phyloP scores from a whole-genome alignment of 2,888 invertebrate genomes.

The Mesopsocus fuscifrons region DNA sequence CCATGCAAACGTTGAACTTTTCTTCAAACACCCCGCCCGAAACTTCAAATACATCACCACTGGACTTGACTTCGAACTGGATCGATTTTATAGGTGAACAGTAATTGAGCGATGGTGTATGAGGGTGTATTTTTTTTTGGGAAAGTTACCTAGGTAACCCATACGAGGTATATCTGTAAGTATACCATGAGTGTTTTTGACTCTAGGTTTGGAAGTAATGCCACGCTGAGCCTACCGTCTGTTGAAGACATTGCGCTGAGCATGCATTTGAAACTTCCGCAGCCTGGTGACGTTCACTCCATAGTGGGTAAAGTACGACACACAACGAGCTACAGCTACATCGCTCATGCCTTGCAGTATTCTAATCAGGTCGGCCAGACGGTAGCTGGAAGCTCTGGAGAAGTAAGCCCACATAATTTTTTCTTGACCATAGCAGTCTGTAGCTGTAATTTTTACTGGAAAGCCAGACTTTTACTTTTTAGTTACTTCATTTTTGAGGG shows the following conservation, averaged over 20 bases:
- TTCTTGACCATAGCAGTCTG: too few species aligned
- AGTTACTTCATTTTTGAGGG: too few species aligned
- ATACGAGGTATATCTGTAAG: too few species aligned
- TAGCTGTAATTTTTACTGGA: too few species aligned
- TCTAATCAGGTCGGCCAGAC: constrained; percentile 13
- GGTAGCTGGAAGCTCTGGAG: constrained; percentile 14
- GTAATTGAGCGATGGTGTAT: too few species aligned
- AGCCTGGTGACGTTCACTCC: constrained; percentile 43
- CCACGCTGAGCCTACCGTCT: constrained; percentile 31
- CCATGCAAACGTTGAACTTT: constrained; percentile 13
- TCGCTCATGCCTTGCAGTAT: constrained; percentile 17
- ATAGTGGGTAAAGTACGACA: constrained; percentile 16
- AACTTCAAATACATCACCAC: constrained; percentile 28
- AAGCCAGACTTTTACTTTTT: too few species aligned
- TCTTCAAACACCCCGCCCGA: constrained; percentile 30
- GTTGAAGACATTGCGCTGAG: constrained; percentile 31
- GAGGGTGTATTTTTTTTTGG: too few species aligned
- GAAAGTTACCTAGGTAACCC: too few species aligned
- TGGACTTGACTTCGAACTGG: constrained; percentile 35
- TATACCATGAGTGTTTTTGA: too few species aligned
- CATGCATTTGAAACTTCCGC: constrained; percentile 37
- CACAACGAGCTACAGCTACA: constrained; percentile 15
- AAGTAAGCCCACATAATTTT: constrained; percentile 13
- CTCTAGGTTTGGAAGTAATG: constrained; percentile 33
- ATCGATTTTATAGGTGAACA: constrained; percentile 20